Conservation (phyloP, 2,888 invertebrate species). For the Tenthredo amoena region DNA sequence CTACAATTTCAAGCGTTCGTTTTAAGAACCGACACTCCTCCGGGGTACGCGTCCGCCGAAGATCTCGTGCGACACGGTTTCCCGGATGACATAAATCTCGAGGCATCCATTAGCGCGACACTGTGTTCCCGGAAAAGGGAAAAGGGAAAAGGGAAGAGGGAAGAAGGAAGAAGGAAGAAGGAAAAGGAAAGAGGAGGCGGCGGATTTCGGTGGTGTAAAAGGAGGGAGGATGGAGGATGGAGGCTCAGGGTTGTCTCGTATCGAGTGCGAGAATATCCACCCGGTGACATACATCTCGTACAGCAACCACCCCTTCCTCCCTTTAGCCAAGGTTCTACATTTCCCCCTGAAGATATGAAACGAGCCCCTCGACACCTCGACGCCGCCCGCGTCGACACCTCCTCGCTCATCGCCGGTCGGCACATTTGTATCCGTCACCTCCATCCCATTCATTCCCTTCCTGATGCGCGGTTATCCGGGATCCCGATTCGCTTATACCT, state of each 20-base stretch:
- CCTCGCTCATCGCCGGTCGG: slow-evolving; percentile 64
- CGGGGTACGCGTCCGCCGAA: slow-evolving; percentile 1
- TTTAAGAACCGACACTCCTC: background rate
- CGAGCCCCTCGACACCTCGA: slow-evolving; percentile 69
- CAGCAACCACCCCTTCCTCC: slow-evolving; percentile 15
- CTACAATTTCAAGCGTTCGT: background rate
- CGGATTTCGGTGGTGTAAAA: background rate
- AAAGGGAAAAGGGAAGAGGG: background rate
- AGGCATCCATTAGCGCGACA: slow-evolving; percentile 53
- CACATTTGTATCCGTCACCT: slow-evolving; percentile 70
- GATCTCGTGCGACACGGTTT: slow-evolving; percentile 27
- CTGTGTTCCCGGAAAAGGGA: slow-evolving; percentile 33
- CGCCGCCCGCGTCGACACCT: slow-evolving; percentile 63
- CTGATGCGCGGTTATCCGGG: background rate
- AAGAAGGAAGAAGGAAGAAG: too few relatives aligned
- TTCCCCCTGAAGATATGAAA: slow-evolving; percentile 69
- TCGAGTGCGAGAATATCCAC: slow-evolving; percentile 53
- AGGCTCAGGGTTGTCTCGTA: slow-evolving; percentile 35
- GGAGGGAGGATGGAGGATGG: background rate
- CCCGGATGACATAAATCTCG: slow-evolving; percentile 52
- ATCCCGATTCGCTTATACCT: background rate
- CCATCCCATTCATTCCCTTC: slow-evolving; percentile 20
- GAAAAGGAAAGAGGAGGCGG: background rate
- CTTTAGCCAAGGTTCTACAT: slow-evolving; percentile 59
- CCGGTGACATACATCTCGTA: slow-evolving; percentile 53